Base-by-base conservation (phyloP, 2,888 invertebrate species). In the Phengaris alcon region DNA sequence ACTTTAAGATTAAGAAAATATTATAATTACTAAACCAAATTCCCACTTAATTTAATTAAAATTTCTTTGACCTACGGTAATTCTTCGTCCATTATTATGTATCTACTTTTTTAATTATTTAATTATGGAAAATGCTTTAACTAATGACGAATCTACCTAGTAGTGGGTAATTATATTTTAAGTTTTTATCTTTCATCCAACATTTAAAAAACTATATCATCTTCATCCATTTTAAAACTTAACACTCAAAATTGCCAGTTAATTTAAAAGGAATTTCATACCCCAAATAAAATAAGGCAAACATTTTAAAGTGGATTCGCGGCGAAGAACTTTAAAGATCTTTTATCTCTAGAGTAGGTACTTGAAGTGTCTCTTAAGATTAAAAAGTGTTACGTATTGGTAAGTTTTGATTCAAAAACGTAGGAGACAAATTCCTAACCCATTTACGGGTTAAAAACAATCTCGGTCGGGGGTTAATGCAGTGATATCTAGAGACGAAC, bases 401-500 rank as follows among this genome's bases (percentile, higher is more conserved):
- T 12, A 72, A 72, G 51, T 69, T 75, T 55, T 13, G 69, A 46
- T 59, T 48, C 69, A 48, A 70, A 75, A 76, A 76, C 74, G 76
- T 74, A 70, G 77, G 79, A 80, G 86, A 85, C 83, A 84, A 85
- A 80, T 82, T 81, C 83, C 84, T 86, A 85, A 85, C 86, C 86
- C 87, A 88, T 90, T 89, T 89, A 86, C 83, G 85, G 84, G 82
- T 82, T 86, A 86, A 84, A 68, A 88, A 90, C 89, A 88, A 89
- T 88, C 83, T 84, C 84, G 83, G 85, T 84, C 84, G 82, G 82
- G 84, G 85, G 84, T 87, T 87, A 82, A 79, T 78, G 79, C 76
- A 77, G 77, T 77, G 75, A 79, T 79, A 80, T 79, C 78, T 78
- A 76, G 77, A 76, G 75, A 73, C 48, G 73, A 78, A 68, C 75